Conservation (phyloP, 2,113 vertebrate genomes). For the Psilopsiagon aymara region DNA sequence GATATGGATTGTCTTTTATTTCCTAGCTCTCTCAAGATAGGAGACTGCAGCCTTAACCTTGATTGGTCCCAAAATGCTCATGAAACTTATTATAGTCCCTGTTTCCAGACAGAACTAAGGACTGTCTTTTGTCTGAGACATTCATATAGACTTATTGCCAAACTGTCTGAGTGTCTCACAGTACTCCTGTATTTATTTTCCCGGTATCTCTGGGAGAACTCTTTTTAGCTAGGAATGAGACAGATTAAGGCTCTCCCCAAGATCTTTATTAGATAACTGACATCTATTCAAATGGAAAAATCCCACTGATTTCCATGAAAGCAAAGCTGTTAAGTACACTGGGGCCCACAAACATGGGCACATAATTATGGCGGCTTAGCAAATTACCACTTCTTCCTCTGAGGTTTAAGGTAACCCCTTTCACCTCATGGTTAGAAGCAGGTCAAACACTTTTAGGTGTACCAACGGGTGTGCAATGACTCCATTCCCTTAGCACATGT, state of each 20-base stretch:
- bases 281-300: background rate
- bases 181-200: conserved; percentile 10
- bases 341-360: background rate
- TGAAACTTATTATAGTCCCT: conserved; percentile 13
- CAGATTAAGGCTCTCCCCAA: background rate
- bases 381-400: background rate
- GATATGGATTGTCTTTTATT: background rate
- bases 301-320: background rate
- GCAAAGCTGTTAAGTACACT: background rate
- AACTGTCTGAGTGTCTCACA: background rate
- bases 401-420: background rate
- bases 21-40: background rate
- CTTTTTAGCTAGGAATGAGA: background rate
- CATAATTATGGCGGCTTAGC: conserved; percentile 10
- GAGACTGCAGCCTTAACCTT: background rate
- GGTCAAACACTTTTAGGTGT: background rate
- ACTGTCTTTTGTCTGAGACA: background rate
- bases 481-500: background rate
- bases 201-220: background rate
- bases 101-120: conserved; percentile 32
- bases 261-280: conserved; percentile 6
- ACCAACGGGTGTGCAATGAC: background rate
- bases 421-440: background rate
- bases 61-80: conserved; percentile 12
- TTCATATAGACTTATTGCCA: background rate